A percentile compares a stretch with the other conserved stretches of the same genome.
Evolutionary conservation across 2,113 vertebrate species (phyloP).

Genomic region (Heterotis niloticus): DNA sequence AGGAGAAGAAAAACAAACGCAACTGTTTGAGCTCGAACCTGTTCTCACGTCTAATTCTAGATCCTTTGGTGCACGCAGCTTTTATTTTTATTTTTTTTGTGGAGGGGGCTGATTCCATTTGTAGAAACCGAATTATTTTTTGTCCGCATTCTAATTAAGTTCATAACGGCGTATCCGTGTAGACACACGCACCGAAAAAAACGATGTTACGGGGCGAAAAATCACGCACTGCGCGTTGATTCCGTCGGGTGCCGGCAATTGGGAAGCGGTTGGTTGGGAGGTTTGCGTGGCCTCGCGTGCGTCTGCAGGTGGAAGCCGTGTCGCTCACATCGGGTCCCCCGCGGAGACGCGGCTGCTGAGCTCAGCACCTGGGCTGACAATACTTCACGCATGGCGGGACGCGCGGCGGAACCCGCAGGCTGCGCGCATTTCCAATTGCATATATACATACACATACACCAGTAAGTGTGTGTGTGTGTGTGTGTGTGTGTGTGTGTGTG

Average conservation of each 20-base stretch:
- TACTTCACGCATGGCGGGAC: constrained; percentile 69
- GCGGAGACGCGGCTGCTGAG: constrained; percentile 66
- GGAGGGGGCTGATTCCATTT: background rate
- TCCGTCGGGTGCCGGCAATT: background rate
- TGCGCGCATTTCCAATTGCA: constrained; percentile 59
- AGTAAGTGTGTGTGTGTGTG: constrained; percentile 39
- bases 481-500: background rate
- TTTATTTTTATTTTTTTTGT: too few species aligned
- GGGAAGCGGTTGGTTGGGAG: too few species aligned
- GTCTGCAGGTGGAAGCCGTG: too few species aligned
- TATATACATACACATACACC: constrained; percentile 44
- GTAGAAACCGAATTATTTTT: background rate
- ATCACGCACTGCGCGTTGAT: background rate
- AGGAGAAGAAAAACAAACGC: background rate
- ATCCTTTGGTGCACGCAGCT: too few species aligned
- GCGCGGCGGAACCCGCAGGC: constrained; percentile 59
- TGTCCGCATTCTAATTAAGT: background rate
- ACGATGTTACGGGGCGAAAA: too few species aligned
- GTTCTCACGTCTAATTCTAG: background rate
- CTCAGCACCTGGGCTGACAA: constrained; percentile 74
- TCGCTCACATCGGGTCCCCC: constrained; percentile 42
- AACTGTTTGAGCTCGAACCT: background rate
- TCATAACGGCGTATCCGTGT: background rate
- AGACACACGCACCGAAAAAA: too few species aligned
- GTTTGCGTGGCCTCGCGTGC: too few species aligned